Evolutionary conservation across 2,888 invertebrate species (phyloP), one percentile per base, ranked within the genome.

Genomic region (Fragum sueziense): DNA sequence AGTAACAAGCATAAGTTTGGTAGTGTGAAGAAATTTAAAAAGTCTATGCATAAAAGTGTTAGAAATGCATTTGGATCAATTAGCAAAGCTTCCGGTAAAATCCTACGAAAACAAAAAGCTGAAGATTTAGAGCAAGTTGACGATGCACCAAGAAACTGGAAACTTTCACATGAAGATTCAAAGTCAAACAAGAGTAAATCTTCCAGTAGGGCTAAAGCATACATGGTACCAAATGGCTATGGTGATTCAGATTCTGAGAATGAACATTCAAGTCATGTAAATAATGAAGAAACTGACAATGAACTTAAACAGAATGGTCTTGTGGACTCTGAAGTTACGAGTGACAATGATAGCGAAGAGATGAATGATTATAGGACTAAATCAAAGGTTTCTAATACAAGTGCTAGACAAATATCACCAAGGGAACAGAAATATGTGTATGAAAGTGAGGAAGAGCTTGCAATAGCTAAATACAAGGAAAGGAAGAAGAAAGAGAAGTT

Each of bases 21-120:
- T 27, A 90, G 88, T 81, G 86, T 89, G 51, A 83, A 88, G 37
- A 87, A 86, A 69, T 86, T 90, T 22, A 88, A 87, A 76, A 87
- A 89, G 70, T 86, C 86, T 41, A 86, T 89, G 72, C 88, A 89
- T 70, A 86, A 87, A 77, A 76, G 87, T 76, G 87, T 90, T 17
- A 85, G 72, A 59, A 88, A 87, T 82, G 88, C 87, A 9, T 89
- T 90, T 76, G 88, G 88, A 3, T 90, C 90, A 33, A 87, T 89
- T 31, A 89, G 88, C 77, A 88, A 85, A 73, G 87, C 88, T 2
- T 88, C 89, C 54, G 89, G 88, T 0, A 88, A 87, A 80, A 74
- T 89, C 14, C 70, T 89, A 52, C 82, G 86, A 62, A 85, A 82
- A 67, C 83, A 83, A 33, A 88, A 82, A 69, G 83, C 88, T 52